Evolutionary conservation across 2,888 invertebrate genomes (phyloP), one percentile per base, ranked within the genome.

Genomic region (Aporophyla lueneburgensis): DNA sequence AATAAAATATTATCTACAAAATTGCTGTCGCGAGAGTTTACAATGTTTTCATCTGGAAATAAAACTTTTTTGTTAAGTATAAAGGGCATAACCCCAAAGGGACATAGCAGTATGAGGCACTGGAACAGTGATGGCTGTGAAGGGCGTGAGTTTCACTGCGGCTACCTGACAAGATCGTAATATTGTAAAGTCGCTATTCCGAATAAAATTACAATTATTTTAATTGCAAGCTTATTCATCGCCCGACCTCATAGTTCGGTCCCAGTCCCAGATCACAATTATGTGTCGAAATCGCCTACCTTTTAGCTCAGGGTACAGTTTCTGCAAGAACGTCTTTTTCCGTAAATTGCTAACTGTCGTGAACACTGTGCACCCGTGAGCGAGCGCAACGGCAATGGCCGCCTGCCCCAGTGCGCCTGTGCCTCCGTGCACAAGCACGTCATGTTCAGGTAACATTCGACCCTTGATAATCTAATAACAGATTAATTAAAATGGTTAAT

Each of bases 21-120:
- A 27, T 84, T 87, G 2, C 74, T 7, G 62, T 94, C 91, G 0
- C 93, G 89, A 4, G 94, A 94, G 76, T 91, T 90, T 9, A 92
- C 92, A 33, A 95, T 92, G 24, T 93, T 79, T 2, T 91, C 87
- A 61, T 88, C 94, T 94, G 85, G 10, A 63, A 61, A 90, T 10
- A 12, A 46, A 46, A n/a, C 10, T 1, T n/a, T 53, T 53, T 53
- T 53, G 3, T n/a, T n/a, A 53, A 53, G 53, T 53, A 9, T 53
- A 9, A 21, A 53, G n/a, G 27, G 4, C 33, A 51, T 4, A 33
- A 21, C 7, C 9, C 5, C 19, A 24, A 21, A 61, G 14, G 3
- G 14, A 21, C 43, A 5, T 16, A 43, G 9, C n/a, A 16, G 33
- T 62, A 3, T n/a, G 40, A 40, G 10, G 19, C 43, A 63, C 16